Evolutionary conservation across 2,797 vertebrate species (phyloP).

Genomic region (Salarias fasciatus): DNA sequence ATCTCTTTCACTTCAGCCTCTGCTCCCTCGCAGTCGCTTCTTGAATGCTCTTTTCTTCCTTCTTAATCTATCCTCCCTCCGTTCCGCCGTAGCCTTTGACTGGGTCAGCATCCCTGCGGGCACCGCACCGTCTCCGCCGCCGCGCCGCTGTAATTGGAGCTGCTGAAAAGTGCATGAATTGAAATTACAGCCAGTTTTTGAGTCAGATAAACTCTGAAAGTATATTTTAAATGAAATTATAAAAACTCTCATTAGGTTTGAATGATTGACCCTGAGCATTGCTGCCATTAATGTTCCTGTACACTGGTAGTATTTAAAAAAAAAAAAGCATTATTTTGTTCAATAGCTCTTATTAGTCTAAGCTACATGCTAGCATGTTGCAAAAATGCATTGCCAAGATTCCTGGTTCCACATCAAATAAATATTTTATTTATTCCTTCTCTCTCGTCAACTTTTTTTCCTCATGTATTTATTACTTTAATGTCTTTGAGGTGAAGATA

Average conservation of each 20-base stretch:
- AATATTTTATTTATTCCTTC: too few relatives aligned
- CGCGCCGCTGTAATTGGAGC: conserved; percentile 31
- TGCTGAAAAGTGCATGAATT: conserved; percentile 21
- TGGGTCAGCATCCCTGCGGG: conserved; percentile 47
- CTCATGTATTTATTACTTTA: too few relatives aligned
- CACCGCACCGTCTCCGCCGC: conserved; percentile 10
- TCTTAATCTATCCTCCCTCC: conserved; percentile 33
- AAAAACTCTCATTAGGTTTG: conserved; percentile 39
- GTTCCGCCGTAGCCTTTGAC: conserved; percentile 32
- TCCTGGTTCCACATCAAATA: too few relatives aligned
- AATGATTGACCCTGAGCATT: conserved; percentile 18
- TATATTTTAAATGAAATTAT: conserved; percentile 41
- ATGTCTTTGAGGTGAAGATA: too few relatives aligned
- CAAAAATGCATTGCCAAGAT: too few relatives aligned
- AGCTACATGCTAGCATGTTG: too few relatives aligned
- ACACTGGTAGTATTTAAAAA: too few relatives aligned
- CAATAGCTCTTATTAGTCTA: too few relatives aligned
- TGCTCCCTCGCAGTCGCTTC: conserved; percentile 28
- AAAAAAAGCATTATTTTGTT: too few relatives aligned
- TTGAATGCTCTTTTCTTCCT: conserved; percentile 18
- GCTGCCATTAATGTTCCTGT: background rate
- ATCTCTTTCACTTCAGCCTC: conserved; percentile 28
- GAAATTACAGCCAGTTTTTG: conserved; percentile 30
- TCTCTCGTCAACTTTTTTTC: too few relatives aligned
- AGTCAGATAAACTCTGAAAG: conserved; percentile 24